Evolutionary conservation across 2,888 invertebrate species (phyloP).

Genomic region (Plagodis dolabraria): DNA sequence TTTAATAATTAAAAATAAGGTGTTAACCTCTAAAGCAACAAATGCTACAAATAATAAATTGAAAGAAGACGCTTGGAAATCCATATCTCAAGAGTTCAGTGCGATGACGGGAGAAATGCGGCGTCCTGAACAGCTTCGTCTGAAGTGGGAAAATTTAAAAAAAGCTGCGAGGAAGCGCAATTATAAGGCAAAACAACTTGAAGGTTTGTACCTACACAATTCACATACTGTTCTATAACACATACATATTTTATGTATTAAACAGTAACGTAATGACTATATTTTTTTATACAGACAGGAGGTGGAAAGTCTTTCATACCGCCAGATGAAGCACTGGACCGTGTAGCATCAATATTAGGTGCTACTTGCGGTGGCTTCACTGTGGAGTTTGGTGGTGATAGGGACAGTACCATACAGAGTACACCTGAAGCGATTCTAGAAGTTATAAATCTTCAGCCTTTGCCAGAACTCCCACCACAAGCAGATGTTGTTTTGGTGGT

Average conservation of each 20-base stretch:
- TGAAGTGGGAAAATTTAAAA: conserved; percentile 5
- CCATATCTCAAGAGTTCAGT: neutral
- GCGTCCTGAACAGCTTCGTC: conserved; percentile 1
- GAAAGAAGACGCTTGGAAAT: conserved; percentile 2
- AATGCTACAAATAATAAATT: neutral
- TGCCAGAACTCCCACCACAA: too few relatives aligned
- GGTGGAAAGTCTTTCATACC: neutral
- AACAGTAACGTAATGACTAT: neutral
- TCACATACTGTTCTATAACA: neutral
- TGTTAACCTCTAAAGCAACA: neutral
- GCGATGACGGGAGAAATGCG: neutral
- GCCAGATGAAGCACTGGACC: neutral
- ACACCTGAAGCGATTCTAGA: too few relatives aligned
- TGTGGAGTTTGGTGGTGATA: too few relatives aligned
- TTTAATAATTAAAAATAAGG: neutral
- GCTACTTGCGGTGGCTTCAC: neutral
- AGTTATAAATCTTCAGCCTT: too few relatives aligned
- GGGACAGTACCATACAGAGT: too few relatives aligned
- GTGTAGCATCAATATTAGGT: conserved; percentile 1
- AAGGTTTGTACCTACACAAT: neutral
- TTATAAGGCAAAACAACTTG: neutral
- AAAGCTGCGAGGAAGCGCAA: conserved; percentile 1
- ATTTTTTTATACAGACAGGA: neutral
- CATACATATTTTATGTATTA: neutral
- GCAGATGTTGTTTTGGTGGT: too few relatives aligned